Conservation (phyloP, 2,888 invertebrate species). For the Phania funesta region DNA sequence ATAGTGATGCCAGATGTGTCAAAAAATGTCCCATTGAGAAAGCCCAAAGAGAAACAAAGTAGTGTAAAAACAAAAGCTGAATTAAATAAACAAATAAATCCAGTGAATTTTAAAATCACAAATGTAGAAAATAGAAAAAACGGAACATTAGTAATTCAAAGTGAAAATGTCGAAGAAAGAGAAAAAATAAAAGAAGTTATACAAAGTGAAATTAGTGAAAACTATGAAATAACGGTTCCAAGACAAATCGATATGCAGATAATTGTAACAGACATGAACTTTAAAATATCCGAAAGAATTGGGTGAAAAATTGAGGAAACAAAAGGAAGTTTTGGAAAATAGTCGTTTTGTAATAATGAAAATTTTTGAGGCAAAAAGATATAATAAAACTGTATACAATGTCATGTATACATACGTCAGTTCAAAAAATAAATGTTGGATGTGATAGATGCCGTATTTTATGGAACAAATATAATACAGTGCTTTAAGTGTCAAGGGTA, state of each 20-base stretch:
- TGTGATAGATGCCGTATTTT: background rate
- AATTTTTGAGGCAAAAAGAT: background rate
- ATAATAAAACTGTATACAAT: background rate
- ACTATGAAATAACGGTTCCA: too few species aligned
- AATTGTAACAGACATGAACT: too few species aligned
- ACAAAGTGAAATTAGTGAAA: too few species aligned
- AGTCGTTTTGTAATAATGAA: background rate
- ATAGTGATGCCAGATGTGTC: background rate
- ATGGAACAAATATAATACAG: background rate
- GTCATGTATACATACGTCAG: background rate
- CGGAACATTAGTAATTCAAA: too few species aligned
- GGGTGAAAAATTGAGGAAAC: background rate
- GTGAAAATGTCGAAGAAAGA: too few species aligned
- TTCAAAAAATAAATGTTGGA: background rate
- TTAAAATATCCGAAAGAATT: too few species aligned
- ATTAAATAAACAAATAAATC: background rate
- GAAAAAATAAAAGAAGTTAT: too few species aligned
- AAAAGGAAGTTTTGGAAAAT: background rate
- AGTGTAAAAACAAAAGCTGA: too few species aligned
- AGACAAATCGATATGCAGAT: too few species aligned
- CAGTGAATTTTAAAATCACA: too few species aligned
- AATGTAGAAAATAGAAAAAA: too few species aligned
- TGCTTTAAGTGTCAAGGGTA: background rate
- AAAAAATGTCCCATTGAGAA: background rate
- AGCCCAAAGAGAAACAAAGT: too few species aligned